Base-by-base conservation (phyloP, 1,140 invertebrate genomes). In the Magallana gigas region DNA sequence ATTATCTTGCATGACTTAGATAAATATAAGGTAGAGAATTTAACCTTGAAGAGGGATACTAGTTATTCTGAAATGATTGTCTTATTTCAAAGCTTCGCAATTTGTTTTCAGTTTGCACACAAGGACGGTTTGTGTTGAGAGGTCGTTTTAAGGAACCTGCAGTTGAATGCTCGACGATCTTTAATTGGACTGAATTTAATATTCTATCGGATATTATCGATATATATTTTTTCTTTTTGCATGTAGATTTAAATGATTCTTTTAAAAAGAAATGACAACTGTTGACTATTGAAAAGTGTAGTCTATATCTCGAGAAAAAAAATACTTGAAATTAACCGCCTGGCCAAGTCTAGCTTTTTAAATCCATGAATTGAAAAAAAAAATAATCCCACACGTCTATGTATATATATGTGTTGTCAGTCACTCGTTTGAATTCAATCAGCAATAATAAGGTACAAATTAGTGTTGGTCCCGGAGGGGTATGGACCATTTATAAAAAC, bases 191-290 rank as follows among this genome's bases (percentile, higher is more conserved):
- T 12, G 68, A 23, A 76, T 76, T 64, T 76, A 76, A 29, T 29
- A 76, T 14, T 76, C 23, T 29, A 76, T 29, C 12, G 68, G 36
- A 76, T 76, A 76, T 76, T 29, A 76, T 29, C 68, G 18, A 29
- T 29, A 76, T 48, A 29, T 29, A 4, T 29, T 76, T 29, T 29
- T 76, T 18, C 8, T 76, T 29, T 29, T 76, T 18, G 36, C 36
- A 18, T 29, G 36, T 48, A 48, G 36, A 48, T 29, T 76, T 76
- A 76, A 76, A 76, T 29, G 68, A 76, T 76, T 29, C 23, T 76
- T 71, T 76, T 76, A 29, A 23, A 76, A 36, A 29, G 68, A 12
- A 76, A 76, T 76, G 60, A 29, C 23, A 76, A 76, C 18, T 76
- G 14, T 76, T 76, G 18, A 23, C 68, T 29, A 76, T 76, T 76